Evolutionary conservation across 2,888 invertebrate genomes (phyloP), one percentile per base, ranked within the genome.

Genomic region (Mylabris sibirica): DNA sequence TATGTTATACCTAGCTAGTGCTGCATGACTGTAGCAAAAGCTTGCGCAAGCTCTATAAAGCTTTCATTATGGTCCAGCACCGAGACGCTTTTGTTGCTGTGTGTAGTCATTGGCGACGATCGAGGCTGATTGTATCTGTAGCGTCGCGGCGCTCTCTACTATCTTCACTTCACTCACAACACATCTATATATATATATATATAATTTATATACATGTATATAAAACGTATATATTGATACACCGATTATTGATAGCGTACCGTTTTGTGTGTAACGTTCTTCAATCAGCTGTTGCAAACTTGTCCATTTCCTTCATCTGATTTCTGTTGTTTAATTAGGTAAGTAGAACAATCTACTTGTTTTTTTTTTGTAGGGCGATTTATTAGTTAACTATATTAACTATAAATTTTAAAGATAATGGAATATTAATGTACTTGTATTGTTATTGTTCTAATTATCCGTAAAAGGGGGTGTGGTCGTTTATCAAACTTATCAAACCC

Each of bases 61-160:
- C 69, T 69, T 72, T 64, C 68, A 72, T 74, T 72, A 70, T 74
- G 74, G 74, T 74, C 74, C 74, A 74, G 74, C 77, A 72, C 76
- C 77, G 74, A 71, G 77, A 77, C 76, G 78, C 74, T 77, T 53
- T 53, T 70, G 68, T 71, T 70, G 70, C 75, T 73, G 53, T 53
- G 53, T 53, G 79, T 78, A 80, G 79, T 80, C 77, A 77, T 77
- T 76, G 77, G 74, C 77, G 79, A 78, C 78, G 78, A 76, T 76
- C 72, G 71, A 74, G 67, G 66, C 74, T 64, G 76, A 72, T 74
- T 75, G 77, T 74, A 72, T 74, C 72, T 73, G 20, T 11, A 69
- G 73, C 72, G 70, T 65, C 73, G 71, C 70, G 72, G 63, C 70
- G 71, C 65, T 65, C 68, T 70, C 64, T 17, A 30, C 30, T 30